Evolutionary conservation across 2,888 invertebrate species (phyloP), one percentile per base, ranked within the genome.

Genomic region (Acanthosepion pharaonis): DNA sequence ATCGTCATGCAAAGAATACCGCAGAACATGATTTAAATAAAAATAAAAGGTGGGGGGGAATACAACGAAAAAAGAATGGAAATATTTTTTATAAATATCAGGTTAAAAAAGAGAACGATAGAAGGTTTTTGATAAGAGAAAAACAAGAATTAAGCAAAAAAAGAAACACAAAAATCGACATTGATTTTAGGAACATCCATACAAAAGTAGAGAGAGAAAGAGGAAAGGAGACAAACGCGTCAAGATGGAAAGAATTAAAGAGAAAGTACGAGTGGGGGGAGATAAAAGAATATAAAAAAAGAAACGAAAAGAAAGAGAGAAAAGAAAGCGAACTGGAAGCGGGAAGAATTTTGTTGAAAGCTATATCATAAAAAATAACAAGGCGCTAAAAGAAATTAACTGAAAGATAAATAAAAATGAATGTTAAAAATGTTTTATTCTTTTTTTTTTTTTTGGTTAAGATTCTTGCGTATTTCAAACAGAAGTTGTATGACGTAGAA

Each of bases 361-460:
- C 33, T n/a, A 15, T 78, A 78, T n/a, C n/a, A 18, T n/a, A 33
- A 78, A 78, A 78, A n/a, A 78, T n/a, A n/a, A 78, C 33, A 4
- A n/a, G n/a, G 78, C 78, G 78, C 78, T 78, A 15, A 78, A 78
- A 78, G 78, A 78, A 78, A 78, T 78, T 78, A 78, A n/a, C 78
- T 78, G n/a, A n/a, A 78, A 78, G n/a, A 78, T 78, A 78, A 78
- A 78, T 78, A 78, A 78, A 78, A 78, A 18, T n/a, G 59, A 78
- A 78, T 78, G 78, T 78, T 78, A 78, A n/a, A 78, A 78, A n/a
- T 78, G 33, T 18, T n/a, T 59, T 23, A 20, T 28, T 64, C 3
- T 28, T 64, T 64, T 64, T 64, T 8, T 64, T 78, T n/a, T 78
- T 78, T 78, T 9, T 9, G 78, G 3, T n/a, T 78, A 78, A 78